A percentile compares a stretch with the other conserved stretches of the same genome.
phyloP scores from a whole-genome alignment of 1,140 invertebrate genomes.

The Mactra quadrangularis region DNA sequence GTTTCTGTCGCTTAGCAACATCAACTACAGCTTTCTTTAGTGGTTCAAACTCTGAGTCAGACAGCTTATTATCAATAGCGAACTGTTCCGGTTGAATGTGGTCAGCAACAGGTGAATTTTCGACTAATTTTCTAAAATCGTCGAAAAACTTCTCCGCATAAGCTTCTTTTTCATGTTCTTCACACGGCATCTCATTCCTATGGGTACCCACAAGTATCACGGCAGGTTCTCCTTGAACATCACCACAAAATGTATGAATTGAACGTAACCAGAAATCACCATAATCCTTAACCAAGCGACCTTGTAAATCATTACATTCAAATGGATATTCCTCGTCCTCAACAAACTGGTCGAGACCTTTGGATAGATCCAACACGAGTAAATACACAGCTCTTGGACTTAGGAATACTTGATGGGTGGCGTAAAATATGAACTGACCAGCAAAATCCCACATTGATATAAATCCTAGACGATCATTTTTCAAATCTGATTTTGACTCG shows the following conservation, averaged over 20 bases:
- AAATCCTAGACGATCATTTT: slow-evolving; percentile 26
- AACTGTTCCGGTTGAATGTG: slow-evolving; percentile 58
- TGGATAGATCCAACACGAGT: slow-evolving; percentile 52
- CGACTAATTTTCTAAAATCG: slow-evolving; percentile 27
- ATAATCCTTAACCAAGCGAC: slow-evolving; percentile 31
- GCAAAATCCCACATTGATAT: slow-evolving; percentile 61
- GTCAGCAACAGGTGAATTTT: slow-evolving; percentile 41
- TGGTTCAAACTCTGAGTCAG: slow-evolving; percentile 20
- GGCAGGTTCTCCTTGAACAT: slow-evolving; percentile 44
- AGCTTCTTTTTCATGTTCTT: neutral
- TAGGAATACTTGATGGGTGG: slow-evolving; percentile 59
- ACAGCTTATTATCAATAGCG: slow-evolving; percentile 32
- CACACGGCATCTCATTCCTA: slow-evolving; percentile 6
- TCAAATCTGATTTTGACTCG: slow-evolving; percentile 14
- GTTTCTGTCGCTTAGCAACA: slow-evolving; percentile 56
- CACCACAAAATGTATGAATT: slow-evolving; percentile 55
- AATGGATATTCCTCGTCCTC: slow-evolving; percentile 51
- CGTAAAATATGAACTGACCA: slow-evolving; percentile 56
- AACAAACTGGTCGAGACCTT: slow-evolving; percentile 36
- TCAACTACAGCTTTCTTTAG: slow-evolving; percentile 39
- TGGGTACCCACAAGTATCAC: slow-evolving; percentile 57
- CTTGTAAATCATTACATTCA: slow-evolving; percentile 33
- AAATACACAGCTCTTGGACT: slow-evolving; percentile 45
- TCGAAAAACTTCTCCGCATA: slow-evolving; percentile 42
- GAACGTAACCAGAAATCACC: slow-evolving; percentile 55